phyloP scores from a whole-genome alignment of 64 coral and sea anemone species.

The Stylophora pistillata region DNA sequence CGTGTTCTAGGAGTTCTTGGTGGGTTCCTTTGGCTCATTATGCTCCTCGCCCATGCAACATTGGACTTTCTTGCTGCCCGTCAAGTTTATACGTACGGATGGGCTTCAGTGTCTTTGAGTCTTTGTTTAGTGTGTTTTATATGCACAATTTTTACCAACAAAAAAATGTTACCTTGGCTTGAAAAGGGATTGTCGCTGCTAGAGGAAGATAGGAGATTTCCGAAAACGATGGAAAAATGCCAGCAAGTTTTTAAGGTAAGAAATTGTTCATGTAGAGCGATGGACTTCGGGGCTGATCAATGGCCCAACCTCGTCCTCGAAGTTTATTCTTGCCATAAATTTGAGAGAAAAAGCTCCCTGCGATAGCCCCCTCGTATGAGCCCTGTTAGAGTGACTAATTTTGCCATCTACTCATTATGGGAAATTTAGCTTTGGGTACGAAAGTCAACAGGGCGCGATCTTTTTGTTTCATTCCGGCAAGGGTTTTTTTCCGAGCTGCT shows the following conservation, averaged over 20 bases:
- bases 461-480: too few relatives aligned
- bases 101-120: conserved; percentile 60
- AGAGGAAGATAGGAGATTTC: conserved; percentile 58
- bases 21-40: conserved; percentile 42
- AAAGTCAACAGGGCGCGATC: too few relatives aligned
- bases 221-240: conserved; percentile 46
- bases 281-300: too few relatives aligned
- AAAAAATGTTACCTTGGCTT: conserved; percentile 50
- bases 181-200: conserved; percentile 58
- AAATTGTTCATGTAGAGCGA: too few relatives aligned
- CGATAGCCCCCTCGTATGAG: too few relatives aligned
- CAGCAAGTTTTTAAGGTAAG: conserved; percentile 65
- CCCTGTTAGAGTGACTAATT: too few relatives aligned
- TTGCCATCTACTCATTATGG: too few relatives aligned
- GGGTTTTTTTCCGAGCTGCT: too few relatives aligned
- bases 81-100: conserved; percentile 44
- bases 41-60: conserved; percentile 37
- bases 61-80: conserved; percentile 69
- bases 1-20: conserved; percentile 58
- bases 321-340: too few relatives aligned
- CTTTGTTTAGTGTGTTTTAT: conserved; percentile 50
- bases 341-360: too few relatives aligned
- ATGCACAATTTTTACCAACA: conserved; percentile 57
- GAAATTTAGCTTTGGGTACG: too few relatives aligned
- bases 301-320: too few relatives aligned